These are phyloP conservation scores for Holacanthus passer DNA, from an alignment of 2,113 vertebrate species.

Conservation along the genomic window DNA sequence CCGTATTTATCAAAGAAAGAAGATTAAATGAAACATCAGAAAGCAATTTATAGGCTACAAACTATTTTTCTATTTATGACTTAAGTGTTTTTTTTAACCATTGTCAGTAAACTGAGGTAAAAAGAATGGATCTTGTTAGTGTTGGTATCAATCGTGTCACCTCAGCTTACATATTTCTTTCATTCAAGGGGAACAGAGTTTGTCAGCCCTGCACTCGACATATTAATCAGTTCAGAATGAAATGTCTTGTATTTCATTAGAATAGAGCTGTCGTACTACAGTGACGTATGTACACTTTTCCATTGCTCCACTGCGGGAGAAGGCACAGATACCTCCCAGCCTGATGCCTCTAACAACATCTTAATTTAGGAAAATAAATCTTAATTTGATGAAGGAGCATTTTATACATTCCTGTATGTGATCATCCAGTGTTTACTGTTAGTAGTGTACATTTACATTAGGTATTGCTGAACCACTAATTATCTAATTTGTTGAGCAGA, in stretches of 20 bases:
- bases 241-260: conserved; percentile 41
- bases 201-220: conserved; percentile 22
- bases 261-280: conserved; percentile 34
- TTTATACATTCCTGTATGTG: background rate
- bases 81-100: background rate
- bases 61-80: conserved; percentile 10
- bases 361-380: conserved; percentile 26
- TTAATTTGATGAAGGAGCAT: background rate
- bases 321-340: background rate
- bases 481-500: background rate
- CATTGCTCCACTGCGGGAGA: conserved; percentile 39
- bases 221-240: conserved; percentile 55
- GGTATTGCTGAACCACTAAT: background rate
- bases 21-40: background rate
- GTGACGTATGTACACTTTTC: background rate
- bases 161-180: conserved; percentile 28
- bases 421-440: conserved; percentile 3
- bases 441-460: conserved; percentile 3
- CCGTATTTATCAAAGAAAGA: conserved; percentile 1
- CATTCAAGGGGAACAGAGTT: conserved; percentile 40
- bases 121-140: background rate
- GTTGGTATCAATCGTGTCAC: background rate
- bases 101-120: background rate
- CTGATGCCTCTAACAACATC: conserved; percentile 10
- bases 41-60: conserved; percentile 23